These are phyloP conservation scores for Protonibea diacanthus DNA, from an alignment of 2,797 vertebrate genomes.

Conservation along the genomic window DNA sequence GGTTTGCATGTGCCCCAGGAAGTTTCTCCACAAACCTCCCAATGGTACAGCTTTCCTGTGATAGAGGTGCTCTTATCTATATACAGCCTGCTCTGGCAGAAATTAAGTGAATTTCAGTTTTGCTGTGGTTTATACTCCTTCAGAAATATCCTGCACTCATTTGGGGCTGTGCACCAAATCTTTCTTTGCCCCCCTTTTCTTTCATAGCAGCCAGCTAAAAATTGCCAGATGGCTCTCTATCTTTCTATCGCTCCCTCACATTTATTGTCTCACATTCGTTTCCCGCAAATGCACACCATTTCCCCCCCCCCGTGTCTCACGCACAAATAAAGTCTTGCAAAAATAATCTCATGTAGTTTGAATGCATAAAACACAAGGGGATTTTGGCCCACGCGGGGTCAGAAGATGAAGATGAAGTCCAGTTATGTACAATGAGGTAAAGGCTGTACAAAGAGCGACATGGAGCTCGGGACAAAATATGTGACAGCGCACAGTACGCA, in stretches of 20 bases:
- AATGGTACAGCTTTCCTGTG: conserved; percentile 52
- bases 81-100: conserved; percentile 44
- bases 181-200: conserved; percentile 26
- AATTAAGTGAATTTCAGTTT: conserved; percentile 53
- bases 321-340: conserved; percentile 30
- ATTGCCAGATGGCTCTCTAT: conserved; percentile 70
- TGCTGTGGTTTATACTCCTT: conserved; percentile 44
- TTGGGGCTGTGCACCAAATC: conserved; percentile 36
- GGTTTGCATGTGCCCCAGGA: conserved; percentile 74
- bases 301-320: conserved; percentile 1
- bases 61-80: conserved; percentile 69
- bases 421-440: conserved; percentile 8
- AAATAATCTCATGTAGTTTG: conserved; percentile 37
- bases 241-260: conserved; percentile 33
- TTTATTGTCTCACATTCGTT: conserved; percentile 53
- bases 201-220: conserved; percentile 42
- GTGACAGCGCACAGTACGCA: conserved; percentile 49
- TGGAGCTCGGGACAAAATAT: conserved; percentile 53
- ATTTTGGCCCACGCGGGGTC: conserved; percentile 28
- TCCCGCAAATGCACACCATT: conserved; percentile 23
- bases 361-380: conserved; percentile 19
- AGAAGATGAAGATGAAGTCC: conserved; percentile 22
- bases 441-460: conserved; percentile 28
- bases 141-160: conserved; percentile 49
- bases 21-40: conserved; percentile 67